phyloP scores from a whole-genome alignment of 1,140 invertebrate genomes.

The Aphis craccivora region DNA sequence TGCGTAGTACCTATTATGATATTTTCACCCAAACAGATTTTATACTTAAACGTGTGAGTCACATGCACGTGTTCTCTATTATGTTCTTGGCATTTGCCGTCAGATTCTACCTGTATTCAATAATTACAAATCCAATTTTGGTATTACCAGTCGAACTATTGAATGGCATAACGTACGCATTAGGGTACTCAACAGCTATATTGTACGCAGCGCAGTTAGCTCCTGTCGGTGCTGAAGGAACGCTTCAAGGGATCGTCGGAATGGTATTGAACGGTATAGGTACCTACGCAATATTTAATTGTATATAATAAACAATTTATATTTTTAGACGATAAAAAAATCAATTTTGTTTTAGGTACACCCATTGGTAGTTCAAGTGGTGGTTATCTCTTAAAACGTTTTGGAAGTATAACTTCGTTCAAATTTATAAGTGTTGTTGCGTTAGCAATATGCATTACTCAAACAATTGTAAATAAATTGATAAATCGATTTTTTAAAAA shows the following conservation, averaged over 20 bases:
- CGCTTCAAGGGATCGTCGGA: slow-evolving; percentile 81
- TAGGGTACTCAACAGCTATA: slow-evolving; percentile 80
- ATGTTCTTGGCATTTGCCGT: slow-evolving; percentile 76
- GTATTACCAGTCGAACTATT: slow-evolving; percentile 74
- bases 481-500: background rate
- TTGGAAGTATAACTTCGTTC: background rate
- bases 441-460: background rate
- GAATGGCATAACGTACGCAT: slow-evolving; percentile 80
- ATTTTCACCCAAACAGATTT: slow-evolving; percentile 66
- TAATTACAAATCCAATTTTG: slow-evolving; percentile 78
- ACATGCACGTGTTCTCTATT: slow-evolving; percentile 74
- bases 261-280: slow-evolving; percentile 83
- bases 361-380: too few relatives aligned
- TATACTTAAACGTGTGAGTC: slow-evolving; percentile 75
- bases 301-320: too few relatives aligned
- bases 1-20: too few relatives aligned
- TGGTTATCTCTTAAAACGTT: background rate
- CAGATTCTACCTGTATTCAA: slow-evolving; percentile 72
- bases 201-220: slow-evolving; percentile 69
- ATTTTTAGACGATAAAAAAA: too few relatives aligned
- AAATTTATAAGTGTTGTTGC: background rate
- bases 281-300: background rate
- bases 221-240: slow-evolving; percentile 65
- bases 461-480: background rate
- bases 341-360: too few relatives aligned